Evolutionary conservation across 2,797 vertebrate genomes (phyloP).

Genomic region (Silurus lanzhouensis): DNA sequence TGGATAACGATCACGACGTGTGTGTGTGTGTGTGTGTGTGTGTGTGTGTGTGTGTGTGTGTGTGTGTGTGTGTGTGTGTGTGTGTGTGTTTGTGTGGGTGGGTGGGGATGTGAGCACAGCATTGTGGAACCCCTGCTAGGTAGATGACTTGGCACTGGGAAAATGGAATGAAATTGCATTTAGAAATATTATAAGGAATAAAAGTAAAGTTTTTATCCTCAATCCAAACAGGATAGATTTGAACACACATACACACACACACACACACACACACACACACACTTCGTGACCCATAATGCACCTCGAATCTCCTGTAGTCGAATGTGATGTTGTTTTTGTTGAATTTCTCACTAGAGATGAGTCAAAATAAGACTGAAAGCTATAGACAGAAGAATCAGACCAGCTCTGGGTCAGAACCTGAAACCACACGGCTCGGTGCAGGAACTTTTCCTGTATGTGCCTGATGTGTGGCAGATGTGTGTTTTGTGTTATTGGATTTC

Average conservation of each 20-base stretch:
- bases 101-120: background rate
- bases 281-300: too few species aligned
- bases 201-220: background rate
- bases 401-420: background rate
- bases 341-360: background rate
- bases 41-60: conserved; percentile 21
- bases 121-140: conserved; percentile 26
- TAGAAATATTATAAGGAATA: background rate
- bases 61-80: conserved; percentile 20
- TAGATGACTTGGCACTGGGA: background rate
- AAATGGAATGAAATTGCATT: background rate
- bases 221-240: background rate
- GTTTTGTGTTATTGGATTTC: conserved; percentile 35
- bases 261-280: background rate
- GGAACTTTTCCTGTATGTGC: background rate
- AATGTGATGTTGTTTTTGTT: background rate
- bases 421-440: background rate
- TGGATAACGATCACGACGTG: conserved; percentile 26
- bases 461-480: background rate
- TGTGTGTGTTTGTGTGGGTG: conserved; percentile 17
- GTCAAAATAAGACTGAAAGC: background rate
- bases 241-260: background rate
- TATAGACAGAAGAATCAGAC: background rate
- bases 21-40: conserved; percentile 21
- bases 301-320: background rate